phyloP scores from a whole-genome alignment of 2,888 invertebrate genomes.

The Pristionchus fissidentatus region DNA sequence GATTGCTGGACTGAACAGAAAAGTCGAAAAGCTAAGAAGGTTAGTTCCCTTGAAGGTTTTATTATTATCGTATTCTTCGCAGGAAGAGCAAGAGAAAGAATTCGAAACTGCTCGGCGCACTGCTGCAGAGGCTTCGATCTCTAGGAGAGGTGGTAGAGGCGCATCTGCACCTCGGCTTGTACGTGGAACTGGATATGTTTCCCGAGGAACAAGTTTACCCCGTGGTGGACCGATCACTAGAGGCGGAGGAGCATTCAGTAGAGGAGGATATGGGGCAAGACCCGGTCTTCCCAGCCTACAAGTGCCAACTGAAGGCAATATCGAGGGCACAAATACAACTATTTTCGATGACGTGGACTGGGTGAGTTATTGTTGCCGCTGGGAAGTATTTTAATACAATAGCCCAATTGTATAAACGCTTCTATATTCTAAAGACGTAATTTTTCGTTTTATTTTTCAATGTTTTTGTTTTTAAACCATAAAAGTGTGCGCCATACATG shows the following conservation, averaged over 20 bases:
- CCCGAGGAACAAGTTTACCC: background rate
- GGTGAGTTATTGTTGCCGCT: too few species aligned
- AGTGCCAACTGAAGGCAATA: background rate
- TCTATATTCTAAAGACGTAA: too few species aligned
- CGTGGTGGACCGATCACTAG: conserved; percentile 3
- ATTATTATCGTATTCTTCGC: background rate
- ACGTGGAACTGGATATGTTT: too few species aligned
- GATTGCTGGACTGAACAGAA: conserved; percentile 69
- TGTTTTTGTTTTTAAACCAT: too few species aligned
- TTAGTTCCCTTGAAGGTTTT: background rate
- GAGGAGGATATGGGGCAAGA: background rate
- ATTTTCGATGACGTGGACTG: background rate
- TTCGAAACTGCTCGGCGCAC: background rate
- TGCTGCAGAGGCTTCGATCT: background rate
- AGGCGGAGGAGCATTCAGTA: conserved; percentile 19
- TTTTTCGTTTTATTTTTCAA: too few species aligned
- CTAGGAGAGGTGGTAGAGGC: conserved; percentile 3
- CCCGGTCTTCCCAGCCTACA: background rate
- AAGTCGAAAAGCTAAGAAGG: conserved; percentile 65
- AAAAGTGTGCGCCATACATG: too few species aligned
- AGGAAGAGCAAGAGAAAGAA: conserved; percentile 41
- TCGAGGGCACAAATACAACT: background rate
- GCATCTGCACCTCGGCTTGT: conserved; percentile 13
- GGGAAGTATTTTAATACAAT: too few species aligned
- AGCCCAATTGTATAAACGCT: too few species aligned